These are phyloP conservation scores for Eupithecia abbreviata DNA, from an alignment of 2,888 invertebrate species.

Conservation along the genomic window DNA sequence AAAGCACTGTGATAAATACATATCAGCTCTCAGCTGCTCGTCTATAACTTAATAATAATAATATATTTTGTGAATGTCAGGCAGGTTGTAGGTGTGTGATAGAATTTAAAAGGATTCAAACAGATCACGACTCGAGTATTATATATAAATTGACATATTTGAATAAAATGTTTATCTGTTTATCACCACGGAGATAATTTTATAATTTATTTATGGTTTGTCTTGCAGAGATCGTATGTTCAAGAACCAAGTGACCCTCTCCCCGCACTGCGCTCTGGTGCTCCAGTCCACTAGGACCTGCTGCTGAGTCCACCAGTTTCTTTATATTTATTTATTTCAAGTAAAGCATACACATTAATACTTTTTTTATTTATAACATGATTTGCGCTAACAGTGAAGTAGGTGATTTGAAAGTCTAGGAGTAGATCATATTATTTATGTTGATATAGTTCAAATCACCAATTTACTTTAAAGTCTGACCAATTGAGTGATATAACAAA, in stretches of 20 bases:
- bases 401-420: not conserved
- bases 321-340: conserved; percentile 9
- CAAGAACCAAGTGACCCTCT: conserved; percentile 53
- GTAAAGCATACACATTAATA: not conserved
- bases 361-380: not conserved
- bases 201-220: conserved; percentile 11
- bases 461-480: not conserved
- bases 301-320: conserved; percentile 36
- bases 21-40: no score
- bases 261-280: conserved; percentile 62
- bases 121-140: no score
- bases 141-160: no score
- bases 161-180: no score
- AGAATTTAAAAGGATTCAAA: no score
- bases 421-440: not conserved
- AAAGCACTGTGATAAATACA: no score
- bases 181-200: no score
- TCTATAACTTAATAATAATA: no score
- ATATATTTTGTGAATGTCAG: no score
- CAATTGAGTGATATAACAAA: not conserved
- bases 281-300: conserved; percentile 48
- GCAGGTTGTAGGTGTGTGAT: no score
- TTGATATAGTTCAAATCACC: not conserved
- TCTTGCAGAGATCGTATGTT: conserved; percentile 53
- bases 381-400: not conserved